Evolutionary conservation across 2,888 invertebrate species (phyloP).

Genomic region (Scrobipalpa atriplicella): DNA sequence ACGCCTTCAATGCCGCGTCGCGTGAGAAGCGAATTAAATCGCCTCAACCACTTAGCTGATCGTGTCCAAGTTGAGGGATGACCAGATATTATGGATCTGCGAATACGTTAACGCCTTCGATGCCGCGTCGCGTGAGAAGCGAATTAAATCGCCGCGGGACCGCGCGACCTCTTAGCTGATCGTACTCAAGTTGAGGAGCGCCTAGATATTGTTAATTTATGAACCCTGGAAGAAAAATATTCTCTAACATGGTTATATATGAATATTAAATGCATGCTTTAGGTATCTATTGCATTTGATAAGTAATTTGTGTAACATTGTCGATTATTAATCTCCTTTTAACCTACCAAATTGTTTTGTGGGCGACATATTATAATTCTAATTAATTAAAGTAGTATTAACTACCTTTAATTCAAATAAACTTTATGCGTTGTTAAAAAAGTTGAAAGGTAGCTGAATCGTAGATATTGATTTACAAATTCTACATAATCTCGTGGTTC

Average conservation of each 20-base stretch:
- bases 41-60: slow-evolving; percentile 69
- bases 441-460: no score
- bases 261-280: no score
- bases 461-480: not conserved
- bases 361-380: no score
- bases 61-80: slow-evolving; percentile 53
- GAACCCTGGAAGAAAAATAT: no score
- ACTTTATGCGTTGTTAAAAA: no score
- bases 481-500: not conserved
- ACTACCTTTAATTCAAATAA: no score
- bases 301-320: no score
- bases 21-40: slow-evolving; percentile 80
- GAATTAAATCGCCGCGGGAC: slow-evolving; percentile 73
- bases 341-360: no score
- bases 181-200: slow-evolving; percentile 55
- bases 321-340: no score
- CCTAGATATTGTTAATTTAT: not conserved
- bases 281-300: no score
- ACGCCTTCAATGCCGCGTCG: slow-evolving; percentile 66
- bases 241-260: no score
- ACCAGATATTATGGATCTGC: not conserved
- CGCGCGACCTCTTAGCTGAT: slow-evolving; percentile 70
- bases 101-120: slow-evolving; percentile 52
- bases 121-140: slow-evolving; percentile 76
- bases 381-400: no score